Evolutionary conservation across 2,113 vertebrate species (phyloP).

Genomic region (Varanus salvator): DNA sequence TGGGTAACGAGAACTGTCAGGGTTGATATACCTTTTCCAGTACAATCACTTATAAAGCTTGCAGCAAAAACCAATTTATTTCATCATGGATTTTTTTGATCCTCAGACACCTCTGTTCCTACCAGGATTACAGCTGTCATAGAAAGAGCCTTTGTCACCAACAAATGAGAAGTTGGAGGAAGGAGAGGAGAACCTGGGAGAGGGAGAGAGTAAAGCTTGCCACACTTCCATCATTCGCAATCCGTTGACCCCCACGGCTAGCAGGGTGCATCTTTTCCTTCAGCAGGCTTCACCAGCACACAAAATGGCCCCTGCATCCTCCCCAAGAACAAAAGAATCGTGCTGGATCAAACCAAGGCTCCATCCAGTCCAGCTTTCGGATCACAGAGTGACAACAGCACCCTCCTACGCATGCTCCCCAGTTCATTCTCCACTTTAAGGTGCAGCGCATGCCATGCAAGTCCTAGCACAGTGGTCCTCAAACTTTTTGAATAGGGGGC

Average conservation of each 20-base stretch:
- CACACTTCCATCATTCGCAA: no score
- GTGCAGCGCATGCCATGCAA: rapidly evolving
- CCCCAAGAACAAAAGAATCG: neutral
- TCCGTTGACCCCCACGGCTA: neutral
- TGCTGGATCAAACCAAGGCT: no score
- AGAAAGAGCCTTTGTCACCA: neutral
- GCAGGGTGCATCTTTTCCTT: neutral
- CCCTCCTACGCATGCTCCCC: no score
- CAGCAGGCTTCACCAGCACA: neutral
- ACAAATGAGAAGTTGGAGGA: neutral
- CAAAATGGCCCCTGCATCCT: slow-evolving; percentile 19
- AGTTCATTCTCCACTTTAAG: neutral
- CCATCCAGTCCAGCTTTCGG: no score
- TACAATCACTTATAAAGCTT: neutral
- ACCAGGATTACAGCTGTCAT: neutral
- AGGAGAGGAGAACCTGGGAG: neutral
- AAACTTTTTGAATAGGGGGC: no score
- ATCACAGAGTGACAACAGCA: no score
- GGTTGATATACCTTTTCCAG: neutral
- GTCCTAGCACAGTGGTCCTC: neutral
- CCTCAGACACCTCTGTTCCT: neutral
- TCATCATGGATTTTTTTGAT: neutral
- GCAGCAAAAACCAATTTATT: neutral
- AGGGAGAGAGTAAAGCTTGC: no score
- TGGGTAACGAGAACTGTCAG: neutral